Evolutionary conservation across 2,113 vertebrate species (phyloP).

Genomic region (Psilopogon haemacephalus): DNA sequence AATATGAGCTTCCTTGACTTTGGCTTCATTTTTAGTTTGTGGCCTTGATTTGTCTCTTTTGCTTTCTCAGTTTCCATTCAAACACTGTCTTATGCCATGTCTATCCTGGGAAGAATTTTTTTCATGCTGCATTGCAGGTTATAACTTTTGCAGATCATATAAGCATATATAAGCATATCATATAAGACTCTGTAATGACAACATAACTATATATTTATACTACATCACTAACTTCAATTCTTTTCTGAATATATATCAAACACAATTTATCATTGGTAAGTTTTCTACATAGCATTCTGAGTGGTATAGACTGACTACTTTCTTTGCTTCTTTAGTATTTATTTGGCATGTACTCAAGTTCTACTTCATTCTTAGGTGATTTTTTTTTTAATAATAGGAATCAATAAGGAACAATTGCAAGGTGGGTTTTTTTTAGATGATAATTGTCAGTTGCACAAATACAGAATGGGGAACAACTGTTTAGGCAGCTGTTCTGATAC

Average conservation of each 20-base stretch:
- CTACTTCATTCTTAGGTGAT: background rate
- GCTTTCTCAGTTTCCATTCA: background rate
- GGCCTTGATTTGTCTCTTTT: background rate
- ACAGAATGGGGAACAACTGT: background rate
- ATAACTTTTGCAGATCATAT: background rate
- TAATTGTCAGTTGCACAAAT: background rate
- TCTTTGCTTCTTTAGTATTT: background rate
- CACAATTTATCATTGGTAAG: background rate
- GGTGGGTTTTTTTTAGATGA: background rate
- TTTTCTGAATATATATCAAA: background rate
- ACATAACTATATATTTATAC: too few species aligned
- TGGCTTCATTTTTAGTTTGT: background rate
- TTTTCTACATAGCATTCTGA: background rate
- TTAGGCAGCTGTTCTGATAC: background rate
- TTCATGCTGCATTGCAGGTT: background rate
- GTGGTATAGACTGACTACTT: background rate
- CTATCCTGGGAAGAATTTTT: background rate
- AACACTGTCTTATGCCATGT: background rate
- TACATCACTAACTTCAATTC: background rate
- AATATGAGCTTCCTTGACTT: background rate
- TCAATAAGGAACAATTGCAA: background rate
- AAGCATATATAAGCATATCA: background rate
- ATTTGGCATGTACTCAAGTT: background rate
- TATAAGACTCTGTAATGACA: background rate
- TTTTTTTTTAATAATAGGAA: background rate